These are phyloP conservation scores for Columba livia DNA, from an alignment of 2,113 vertebrate genomes.

Conservation along the genomic window DNA sequence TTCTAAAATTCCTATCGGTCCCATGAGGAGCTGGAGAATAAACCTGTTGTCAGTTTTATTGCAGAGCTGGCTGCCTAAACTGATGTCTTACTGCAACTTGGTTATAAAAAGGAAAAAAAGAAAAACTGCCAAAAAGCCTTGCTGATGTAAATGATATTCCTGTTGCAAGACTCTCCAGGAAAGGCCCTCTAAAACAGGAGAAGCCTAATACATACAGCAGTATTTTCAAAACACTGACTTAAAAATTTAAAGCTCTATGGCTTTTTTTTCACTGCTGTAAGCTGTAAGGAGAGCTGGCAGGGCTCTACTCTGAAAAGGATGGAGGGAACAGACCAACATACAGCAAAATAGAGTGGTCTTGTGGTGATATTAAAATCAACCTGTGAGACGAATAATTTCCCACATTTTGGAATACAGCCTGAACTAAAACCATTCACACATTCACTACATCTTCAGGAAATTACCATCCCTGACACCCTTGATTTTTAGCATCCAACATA, in stretches of 20 bases:
- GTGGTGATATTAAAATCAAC: not conserved
- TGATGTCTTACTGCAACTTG: constrained; percentile 62
- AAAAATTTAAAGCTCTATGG: constrained; percentile 59
- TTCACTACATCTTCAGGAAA: not conserved
- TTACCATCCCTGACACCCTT: not conserved
- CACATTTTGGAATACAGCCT: not conserved
- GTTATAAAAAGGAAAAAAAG: constrained; percentile 63
- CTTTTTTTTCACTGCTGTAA: not conserved
- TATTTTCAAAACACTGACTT: constrained; percentile 59
- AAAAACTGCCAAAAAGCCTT: constrained; percentile 61
- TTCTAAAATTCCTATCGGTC: constrained; percentile 63
- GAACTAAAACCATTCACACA: not conserved
- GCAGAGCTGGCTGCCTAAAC: constrained; percentile 65
- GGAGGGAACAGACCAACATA: not conserved
- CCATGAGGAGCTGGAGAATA: constrained; percentile 58
- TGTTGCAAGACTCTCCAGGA: constrained; percentile 62
- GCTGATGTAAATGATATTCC: constrained; percentile 68
- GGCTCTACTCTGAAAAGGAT: not conserved
- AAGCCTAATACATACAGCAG: constrained; percentile 56
- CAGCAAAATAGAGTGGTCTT: not conserved
- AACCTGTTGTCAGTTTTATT: constrained; percentile 68
- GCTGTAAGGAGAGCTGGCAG: not conserved
- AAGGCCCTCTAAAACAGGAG: constrained; percentile 54
- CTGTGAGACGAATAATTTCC: not conserved
- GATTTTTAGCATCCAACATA: not conserved